Conservation (phyloP, 92 coral and sea anemone genomes). For the Porites cylindrica region DNA sequence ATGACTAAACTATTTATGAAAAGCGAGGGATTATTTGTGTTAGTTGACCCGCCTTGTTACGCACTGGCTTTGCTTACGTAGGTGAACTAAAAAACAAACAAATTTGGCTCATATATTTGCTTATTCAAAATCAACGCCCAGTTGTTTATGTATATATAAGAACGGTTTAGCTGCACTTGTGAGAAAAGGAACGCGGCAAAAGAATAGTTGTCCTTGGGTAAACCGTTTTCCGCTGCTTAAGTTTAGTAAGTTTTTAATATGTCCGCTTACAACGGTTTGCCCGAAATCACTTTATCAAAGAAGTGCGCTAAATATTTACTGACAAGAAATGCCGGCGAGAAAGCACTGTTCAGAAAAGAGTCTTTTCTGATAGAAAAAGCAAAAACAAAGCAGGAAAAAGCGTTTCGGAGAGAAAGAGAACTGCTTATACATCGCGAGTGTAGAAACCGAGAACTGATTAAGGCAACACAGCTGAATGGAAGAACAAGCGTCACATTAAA, state of each 20-base stretch:
- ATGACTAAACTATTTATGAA: background rate
- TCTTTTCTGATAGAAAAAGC: constrained; percentile 31
- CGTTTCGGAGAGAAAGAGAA: constrained; percentile 30
- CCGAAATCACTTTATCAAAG: constrained; percentile 34
- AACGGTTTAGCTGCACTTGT: background rate
- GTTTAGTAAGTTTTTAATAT: background rate
- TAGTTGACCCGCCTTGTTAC: background rate
- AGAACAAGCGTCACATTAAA: background rate
- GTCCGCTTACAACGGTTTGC: constrained; percentile 26
- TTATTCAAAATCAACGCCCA: background rate
- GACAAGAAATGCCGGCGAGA: constrained; percentile 58
- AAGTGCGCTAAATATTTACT: constrained; percentile 53
- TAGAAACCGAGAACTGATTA: background rate
- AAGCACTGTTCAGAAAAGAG: constrained; percentile 15
- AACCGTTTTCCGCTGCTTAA: background rate
- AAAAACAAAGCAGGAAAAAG: constrained; percentile 31
- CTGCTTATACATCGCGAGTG: constrained; percentile 24
- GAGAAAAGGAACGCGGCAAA: background rate
- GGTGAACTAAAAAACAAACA: background rate
- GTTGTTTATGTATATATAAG: background rate
- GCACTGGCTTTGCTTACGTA: background rate
- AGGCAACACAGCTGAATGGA: background rate
- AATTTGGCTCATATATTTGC: no score
- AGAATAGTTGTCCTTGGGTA: background rate
- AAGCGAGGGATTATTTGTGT: background rate